Evolutionary conservation across 2,797 vertebrate species (phyloP), one percentile per base, ranked within the genome.

Genomic region (Sebastes minor): DNA sequence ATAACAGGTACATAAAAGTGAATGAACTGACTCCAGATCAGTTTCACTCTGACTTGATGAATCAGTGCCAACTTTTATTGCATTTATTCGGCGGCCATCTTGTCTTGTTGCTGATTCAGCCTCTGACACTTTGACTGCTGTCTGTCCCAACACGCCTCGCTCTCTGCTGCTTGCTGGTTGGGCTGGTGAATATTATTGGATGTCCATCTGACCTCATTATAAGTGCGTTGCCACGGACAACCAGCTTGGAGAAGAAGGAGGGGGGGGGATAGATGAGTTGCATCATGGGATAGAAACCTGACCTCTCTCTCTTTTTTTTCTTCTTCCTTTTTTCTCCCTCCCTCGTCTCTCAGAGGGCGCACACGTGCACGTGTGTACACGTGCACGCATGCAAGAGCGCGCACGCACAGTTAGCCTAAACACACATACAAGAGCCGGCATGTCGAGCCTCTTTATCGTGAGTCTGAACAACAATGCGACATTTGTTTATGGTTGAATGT

Each of bases 151-250:
- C 70, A 74, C 76, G 83, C 82, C 87, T 89, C 81, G 59, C 68
- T 88, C 65, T 70, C 80, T 55, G 80, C 81, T 33, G 82, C 83
- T 65, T 7, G 57, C 72, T 82, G 76, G 70, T 75, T 64, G 71
- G 67, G 68, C 86, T 87, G 81, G 68, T 86, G 90, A 92, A 87
- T 93, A 95, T 94, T 94, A 94, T 93, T 91, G 93, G 92, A 94
- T 94, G 90, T 84, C 90, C 90, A 86, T 88, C 93, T 95, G 94
- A 95, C 95, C 94, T 95, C 93, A 95, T 95, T 95, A 93, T 92
- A 91, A 91, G 75, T 89, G 78, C 46, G 92, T 95, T 94, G 87
- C 92, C 83, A 90, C 8, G 84, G 91, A 88, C 86, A 89, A 94
- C 93, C 72, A 73, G 80, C 80, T 65, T 63, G 67, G 80, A 78